Conservation (phyloP, 2,113 vertebrate genomes). For the Lethenteron reissneri region DNA sequence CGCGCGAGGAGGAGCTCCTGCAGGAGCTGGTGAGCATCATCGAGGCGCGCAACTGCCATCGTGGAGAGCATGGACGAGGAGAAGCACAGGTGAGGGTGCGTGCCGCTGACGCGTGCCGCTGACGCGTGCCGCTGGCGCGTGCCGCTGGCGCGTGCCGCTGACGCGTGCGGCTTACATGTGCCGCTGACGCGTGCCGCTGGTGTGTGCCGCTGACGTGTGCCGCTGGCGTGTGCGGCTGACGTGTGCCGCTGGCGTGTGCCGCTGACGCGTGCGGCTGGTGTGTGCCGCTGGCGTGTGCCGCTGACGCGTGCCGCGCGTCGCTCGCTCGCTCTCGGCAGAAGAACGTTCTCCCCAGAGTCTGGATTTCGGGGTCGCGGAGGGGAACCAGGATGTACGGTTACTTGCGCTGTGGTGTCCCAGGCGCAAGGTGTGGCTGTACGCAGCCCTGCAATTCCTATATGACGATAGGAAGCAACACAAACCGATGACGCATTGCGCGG, state of each 20-base stretch:
- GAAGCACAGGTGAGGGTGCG: conserved; percentile 44
- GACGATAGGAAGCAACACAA: no score
- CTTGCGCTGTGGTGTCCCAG: no score
- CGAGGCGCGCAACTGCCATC: conserved; percentile 62
- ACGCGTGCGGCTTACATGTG: not conserved
- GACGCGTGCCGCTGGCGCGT: not conserved
- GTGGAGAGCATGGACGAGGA: conserved; percentile 63
- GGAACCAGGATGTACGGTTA: conserved; percentile 2
- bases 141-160: not conserved
- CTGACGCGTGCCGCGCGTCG: not conserved
- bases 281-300: not conserved
- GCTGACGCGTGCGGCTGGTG: not conserved
- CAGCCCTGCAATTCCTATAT: no score
- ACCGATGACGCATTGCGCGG: no score
- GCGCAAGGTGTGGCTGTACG: no score
- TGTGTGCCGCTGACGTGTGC: not conserved
- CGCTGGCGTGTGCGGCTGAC: no score
- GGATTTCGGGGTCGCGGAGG: not conserved
- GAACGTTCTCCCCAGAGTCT: not conserved
- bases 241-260: not conserved
- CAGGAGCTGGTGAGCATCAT: conserved; percentile 50
- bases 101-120: not conserved
- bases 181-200: not conserved
- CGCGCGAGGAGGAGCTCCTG: conserved; percentile 48
- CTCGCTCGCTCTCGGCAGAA: no score